Percentiles rank a stretch among this genome's conserved stretches.
These are phyloP conservation scores for Phengaris alcon DNA, from an alignment of 2,888 invertebrate genomes.

Conservation along the genomic window DNA sequence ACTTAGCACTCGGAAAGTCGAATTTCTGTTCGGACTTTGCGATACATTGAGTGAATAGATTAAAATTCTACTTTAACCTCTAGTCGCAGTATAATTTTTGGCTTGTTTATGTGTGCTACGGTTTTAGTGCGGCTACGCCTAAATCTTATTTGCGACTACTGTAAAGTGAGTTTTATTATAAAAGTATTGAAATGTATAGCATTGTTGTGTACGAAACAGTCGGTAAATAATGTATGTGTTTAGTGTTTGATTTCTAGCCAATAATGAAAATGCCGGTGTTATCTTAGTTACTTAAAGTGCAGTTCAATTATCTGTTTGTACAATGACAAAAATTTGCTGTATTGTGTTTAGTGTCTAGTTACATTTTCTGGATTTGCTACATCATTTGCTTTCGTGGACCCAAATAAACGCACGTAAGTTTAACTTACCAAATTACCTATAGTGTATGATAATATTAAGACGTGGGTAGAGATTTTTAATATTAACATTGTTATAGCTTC, in stretches of 20 bases:
- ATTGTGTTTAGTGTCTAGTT: slow-evolving; percentile 56
- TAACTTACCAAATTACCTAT: slow-evolving; percentile 56
- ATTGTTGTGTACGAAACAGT: slow-evolving; percentile 42
- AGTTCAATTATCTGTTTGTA: slow-evolving; percentile 53
- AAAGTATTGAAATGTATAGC: slow-evolving; percentile 19
- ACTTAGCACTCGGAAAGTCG: background rate
- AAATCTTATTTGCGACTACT: slow-evolving; percentile 9
- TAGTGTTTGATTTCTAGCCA: slow-evolving; percentile 13
- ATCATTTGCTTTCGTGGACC: slow-evolving; percentile 58
- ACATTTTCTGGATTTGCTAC: slow-evolving; percentile 47
- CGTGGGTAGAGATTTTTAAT: slow-evolving; percentile 28
- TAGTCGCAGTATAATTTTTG: background rate
- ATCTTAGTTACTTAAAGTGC: slow-evolving; percentile 50
- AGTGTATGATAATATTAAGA: slow-evolving; percentile 31
- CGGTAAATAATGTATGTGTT: background rate
- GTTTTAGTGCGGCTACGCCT: background rate
- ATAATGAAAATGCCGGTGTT: slow-evolving; percentile 45
- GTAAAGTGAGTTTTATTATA: slow-evolving; percentile 4
- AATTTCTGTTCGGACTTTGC: slow-evolving; percentile 8
- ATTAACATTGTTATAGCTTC: background rate
- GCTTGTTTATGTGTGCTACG: background rate
- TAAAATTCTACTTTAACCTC: background rate
- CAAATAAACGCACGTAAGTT: slow-evolving; percentile 71
- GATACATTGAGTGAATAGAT: background rate
- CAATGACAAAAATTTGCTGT: slow-evolving; percentile 65